phyloP scores from a whole-genome alignment of 2,888 invertebrate genomes.

The Dascillus cervinus region DNA sequence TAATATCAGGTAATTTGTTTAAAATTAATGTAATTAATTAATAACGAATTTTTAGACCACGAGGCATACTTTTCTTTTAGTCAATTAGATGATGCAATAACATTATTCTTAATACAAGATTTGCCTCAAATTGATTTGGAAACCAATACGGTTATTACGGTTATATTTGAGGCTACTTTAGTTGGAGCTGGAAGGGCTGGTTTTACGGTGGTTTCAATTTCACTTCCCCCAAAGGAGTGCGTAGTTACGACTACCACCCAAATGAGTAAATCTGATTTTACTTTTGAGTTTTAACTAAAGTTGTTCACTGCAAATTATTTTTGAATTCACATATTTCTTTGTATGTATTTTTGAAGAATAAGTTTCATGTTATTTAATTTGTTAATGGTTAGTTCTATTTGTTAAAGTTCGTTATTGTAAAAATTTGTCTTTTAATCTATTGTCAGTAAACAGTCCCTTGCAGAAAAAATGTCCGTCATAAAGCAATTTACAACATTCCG shows the following conservation, averaged over 20 bases:
- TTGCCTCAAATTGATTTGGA: slow-evolving; percentile 33
- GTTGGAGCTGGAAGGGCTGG: slow-evolving; percentile 32
- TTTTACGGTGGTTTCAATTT: slow-evolving; percentile 34
- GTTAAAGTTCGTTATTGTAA: too few relatives aligned
- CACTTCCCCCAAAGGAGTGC: slow-evolving; percentile 35
- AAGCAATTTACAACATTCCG: too few relatives aligned
- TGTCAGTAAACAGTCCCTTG: too few relatives aligned
- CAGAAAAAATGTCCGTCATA: too few relatives aligned
- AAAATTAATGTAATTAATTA: neutral
- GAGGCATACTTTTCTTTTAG: slow-evolving; percentile 3
- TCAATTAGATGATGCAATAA: neutral
- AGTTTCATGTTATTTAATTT: too few relatives aligned
- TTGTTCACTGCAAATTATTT: too few relatives aligned
- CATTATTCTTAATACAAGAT: slow-evolving; percentile 5
- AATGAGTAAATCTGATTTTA: too few relatives aligned
- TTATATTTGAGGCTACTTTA: slow-evolving; percentile 37
- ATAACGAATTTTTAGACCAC: slow-evolving; percentile 6
- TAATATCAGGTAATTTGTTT: slow-evolving; percentile 7
- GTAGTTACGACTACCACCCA: slow-evolving; percentile 1
- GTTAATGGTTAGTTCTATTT: too few relatives aligned
- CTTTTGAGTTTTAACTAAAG: too few relatives aligned
- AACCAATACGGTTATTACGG: slow-evolving; percentile 34
- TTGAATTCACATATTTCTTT: too few relatives aligned
- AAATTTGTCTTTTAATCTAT: too few relatives aligned
- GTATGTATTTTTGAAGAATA: too few relatives aligned